These are phyloP conservation scores for Phocoena sinus DNA, from an alignment of 2,113 vertebrate species.

Conservation along the genomic window DNA sequence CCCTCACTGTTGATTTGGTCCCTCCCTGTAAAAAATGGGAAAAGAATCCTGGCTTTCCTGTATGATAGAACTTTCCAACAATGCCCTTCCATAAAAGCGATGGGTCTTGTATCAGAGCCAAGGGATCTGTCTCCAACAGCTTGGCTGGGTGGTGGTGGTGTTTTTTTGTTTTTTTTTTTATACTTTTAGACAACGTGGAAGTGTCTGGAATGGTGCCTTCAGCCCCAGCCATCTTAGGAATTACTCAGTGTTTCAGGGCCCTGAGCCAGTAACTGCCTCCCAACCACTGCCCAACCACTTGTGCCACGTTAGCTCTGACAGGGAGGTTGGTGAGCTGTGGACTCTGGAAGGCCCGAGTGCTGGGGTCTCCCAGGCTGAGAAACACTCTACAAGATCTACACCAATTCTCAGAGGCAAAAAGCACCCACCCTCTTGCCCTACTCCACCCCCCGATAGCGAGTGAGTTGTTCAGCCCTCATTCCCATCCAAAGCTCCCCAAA, in stretches of 20 bases:
- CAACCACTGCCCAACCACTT: conserved; percentile 36
- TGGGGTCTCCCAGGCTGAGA: background rate
- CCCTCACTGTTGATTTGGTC: background rate
- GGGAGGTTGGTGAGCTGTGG: background rate
- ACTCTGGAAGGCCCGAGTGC: background rate
- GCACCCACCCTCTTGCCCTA: background rate
- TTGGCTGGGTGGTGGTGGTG: background rate
- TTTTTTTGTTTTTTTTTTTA: background rate
- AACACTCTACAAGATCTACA: background rate
- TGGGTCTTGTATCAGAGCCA: conserved; percentile 55
- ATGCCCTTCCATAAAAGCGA: conserved; percentile 67
- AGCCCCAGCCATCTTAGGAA: conserved; percentile 45
- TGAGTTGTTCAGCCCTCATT: background rate
- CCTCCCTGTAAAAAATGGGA: background rate
- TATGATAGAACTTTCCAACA: conserved; percentile 48
- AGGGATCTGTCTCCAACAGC: conserved; percentile 32
- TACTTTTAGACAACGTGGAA: conserved; percentile 75
- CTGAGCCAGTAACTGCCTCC: conserved; percentile 62
- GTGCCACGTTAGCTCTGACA: conserved; percentile 65
- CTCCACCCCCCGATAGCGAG: background rate
- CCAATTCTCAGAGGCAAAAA: background rate
- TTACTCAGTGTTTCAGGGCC: conserved; percentile 69
- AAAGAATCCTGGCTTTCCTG: conserved; percentile 14
- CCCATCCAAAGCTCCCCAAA: background rate
- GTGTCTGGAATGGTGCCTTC: conserved; percentile 31